These are phyloP conservation scores for Maccullochella peelii DNA, from an alignment of 2,113 vertebrate species.

Conservation along the genomic window DNA sequence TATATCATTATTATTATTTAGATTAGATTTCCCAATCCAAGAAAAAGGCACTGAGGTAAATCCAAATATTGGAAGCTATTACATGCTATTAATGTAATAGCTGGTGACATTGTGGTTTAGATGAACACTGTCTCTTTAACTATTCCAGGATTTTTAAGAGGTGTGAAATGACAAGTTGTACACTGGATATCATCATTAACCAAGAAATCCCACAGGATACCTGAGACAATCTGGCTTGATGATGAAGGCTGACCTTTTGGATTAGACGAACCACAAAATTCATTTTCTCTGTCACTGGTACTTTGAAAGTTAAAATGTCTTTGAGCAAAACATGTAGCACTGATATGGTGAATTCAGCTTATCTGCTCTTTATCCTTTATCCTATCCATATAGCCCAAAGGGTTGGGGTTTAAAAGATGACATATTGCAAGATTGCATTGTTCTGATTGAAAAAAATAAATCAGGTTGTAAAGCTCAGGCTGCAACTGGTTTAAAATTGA, in stretches of 20 bases:
- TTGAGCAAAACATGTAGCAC: slow-evolving; percentile 1
- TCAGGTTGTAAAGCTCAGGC: not conserved
- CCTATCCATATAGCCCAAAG: too few relatives aligned
- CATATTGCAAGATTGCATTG: not conserved
- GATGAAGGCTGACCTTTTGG: slow-evolving; percentile 56
- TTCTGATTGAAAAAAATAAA: not conserved
- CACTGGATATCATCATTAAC: slow-evolving; percentile 37
- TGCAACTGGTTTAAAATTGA: not conserved
- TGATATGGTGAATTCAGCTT: slow-evolving; percentile 9
- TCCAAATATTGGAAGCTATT: not conserved
- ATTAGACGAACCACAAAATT: slow-evolving; percentile 18
- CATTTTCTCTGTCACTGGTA: not conserved
- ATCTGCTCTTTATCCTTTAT: slow-evolving; percentile 16
- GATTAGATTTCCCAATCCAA: not conserved
- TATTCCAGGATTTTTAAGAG: slow-evolving; percentile 19
- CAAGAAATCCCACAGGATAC: slow-evolving; percentile 22
- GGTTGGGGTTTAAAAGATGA: not conserved
- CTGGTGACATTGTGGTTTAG: not conserved
- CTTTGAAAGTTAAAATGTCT: slow-evolving; percentile 43
- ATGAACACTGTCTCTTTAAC: slow-evolving; percentile 9
- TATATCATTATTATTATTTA: too few relatives aligned
- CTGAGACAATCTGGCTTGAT: slow-evolving; percentile 36
- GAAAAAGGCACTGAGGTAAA: not conserved
- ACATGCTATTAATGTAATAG: not conserved
- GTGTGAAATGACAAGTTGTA: slow-evolving; percentile 43